These are phyloP conservation scores for Diadegma fenestrale DNA, from an alignment of 2,888 invertebrate species.

Conservation along the genomic window DNA sequence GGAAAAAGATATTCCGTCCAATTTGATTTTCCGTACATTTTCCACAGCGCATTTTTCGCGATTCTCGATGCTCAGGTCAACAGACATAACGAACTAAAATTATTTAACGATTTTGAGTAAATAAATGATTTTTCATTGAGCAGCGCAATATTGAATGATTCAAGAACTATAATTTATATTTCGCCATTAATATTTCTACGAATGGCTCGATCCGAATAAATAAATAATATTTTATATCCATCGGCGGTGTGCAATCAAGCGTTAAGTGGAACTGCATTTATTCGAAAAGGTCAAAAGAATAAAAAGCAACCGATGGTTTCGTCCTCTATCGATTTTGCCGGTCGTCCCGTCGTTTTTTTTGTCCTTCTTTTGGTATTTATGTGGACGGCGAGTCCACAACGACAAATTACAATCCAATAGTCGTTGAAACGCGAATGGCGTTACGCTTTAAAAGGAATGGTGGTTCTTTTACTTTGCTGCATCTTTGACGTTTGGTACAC, in stretches of 20 bases:
- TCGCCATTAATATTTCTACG: neutral
- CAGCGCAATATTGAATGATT: neutral
- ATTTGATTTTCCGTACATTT: neutral
- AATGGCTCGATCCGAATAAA: neutral
- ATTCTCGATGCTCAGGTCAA: neutral
- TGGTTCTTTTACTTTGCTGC: conserved; percentile 11
- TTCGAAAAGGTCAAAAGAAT: neutral
- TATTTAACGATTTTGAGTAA: neutral
- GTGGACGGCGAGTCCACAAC: neutral
- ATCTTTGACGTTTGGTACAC: conserved; percentile 17
- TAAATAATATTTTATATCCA: neutral
- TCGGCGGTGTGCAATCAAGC: neutral
- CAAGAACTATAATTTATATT: neutral
- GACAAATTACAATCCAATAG: conserved; percentile 18
- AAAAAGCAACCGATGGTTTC: neutral
- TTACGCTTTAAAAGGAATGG: conserved; percentile 9
- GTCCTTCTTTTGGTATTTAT: no score
- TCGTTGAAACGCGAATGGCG: conserved; percentile 49
- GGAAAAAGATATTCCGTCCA: conserved; percentile 20
- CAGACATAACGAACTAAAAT: neutral
- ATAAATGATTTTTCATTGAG: neutral
- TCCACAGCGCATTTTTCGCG: neutral
- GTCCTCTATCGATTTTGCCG: neutral
- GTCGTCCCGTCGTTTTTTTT: no score
- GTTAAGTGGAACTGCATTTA: neutral